Evolutionary conservation across 1,140 invertebrate species (phyloP).

Genomic region (Zeugodacus cucurbitae): DNA sequence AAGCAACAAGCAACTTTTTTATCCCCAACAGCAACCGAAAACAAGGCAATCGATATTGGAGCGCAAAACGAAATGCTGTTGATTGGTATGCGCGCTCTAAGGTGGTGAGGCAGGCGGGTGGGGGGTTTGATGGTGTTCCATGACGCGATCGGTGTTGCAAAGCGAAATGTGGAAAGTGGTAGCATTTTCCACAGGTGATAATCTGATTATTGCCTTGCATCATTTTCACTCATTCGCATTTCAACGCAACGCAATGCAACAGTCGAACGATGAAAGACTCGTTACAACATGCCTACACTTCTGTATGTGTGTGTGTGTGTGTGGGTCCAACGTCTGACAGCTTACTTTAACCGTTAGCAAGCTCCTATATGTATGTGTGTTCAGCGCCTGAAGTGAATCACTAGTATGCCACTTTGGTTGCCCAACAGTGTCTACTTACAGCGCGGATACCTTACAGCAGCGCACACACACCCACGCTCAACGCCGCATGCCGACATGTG

Average conservation of each 20-base stretch:
- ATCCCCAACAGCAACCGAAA: neutral
- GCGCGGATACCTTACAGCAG: neutral
- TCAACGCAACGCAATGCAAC: neutral
- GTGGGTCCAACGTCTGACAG: neutral
- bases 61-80: neutral
- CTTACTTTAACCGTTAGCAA: neutral
- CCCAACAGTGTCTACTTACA: neutral
- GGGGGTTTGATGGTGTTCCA: no score
- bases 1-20: neutral
- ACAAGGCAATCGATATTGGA: neutral
- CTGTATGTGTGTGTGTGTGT: neutral
- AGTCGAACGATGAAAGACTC: neutral
- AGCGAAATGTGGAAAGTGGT: neutral
- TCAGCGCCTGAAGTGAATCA: neutral
- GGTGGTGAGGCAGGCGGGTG: no score
- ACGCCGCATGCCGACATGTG: neutral
- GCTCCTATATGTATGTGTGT: neutral
- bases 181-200: conserved; percentile 28
- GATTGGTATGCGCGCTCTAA: neutral
- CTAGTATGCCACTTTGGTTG: neutral
- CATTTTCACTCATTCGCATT: conserved; percentile 34
- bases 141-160: no score
- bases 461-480: neutral
- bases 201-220: conserved; percentile 33
- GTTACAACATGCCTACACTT: neutral